Evolutionary conservation across 2,797 vertebrate genomes (phyloP), one percentile per base, ranked within the genome.

Genomic region (Sciurus carolinensis): DNA sequence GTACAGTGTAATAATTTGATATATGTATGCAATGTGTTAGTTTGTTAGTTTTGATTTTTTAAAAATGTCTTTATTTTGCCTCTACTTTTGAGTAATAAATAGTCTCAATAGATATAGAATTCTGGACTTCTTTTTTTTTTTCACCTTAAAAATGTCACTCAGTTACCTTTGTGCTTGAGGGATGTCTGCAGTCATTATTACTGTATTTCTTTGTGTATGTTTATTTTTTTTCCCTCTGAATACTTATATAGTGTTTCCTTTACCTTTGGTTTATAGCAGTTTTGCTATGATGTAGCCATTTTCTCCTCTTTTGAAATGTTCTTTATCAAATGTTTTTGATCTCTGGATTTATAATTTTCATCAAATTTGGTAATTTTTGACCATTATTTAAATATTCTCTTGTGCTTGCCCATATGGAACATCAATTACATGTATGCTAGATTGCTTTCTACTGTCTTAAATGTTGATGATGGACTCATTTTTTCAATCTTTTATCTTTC

Each of bases 351-450:
- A 71, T 67, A 81, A 52, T 66, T 86, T 88, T 77, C 71, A 77
- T 39, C 28, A 44, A 54, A 66, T 86, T 67, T 75, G 52, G 12
- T 77, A 93, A 44, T 52, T 54, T 89, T 94, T 91, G 36, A 36
- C 44, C 11, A 14, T 57, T 81, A 71, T 89, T 80, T 89, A 50
- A 85, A 76, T 77, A 77, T 77, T 81, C 39, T 76, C 86, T 82
- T 36, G 36, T 36, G 36, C 36, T 36, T 36, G 3, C 26, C 28
- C 4, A 33, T 67, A 33, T 88, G 47, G 57, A 36, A 62, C 39
- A 67, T 47, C 50, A 82, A 24, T 91, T 75, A 72, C 28, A 94
- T 15, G 44, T 42, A 30, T 82, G 18, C 66, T 86, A 72, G 80
- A 44, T 15, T 89, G 44, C 13, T 67, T 89, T 77, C 67, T 30